These are phyloP conservation scores for Hippopotamyrus pictus DNA, from an alignment of 2,797 vertebrate genomes.

Conservation along the genomic window DNA sequence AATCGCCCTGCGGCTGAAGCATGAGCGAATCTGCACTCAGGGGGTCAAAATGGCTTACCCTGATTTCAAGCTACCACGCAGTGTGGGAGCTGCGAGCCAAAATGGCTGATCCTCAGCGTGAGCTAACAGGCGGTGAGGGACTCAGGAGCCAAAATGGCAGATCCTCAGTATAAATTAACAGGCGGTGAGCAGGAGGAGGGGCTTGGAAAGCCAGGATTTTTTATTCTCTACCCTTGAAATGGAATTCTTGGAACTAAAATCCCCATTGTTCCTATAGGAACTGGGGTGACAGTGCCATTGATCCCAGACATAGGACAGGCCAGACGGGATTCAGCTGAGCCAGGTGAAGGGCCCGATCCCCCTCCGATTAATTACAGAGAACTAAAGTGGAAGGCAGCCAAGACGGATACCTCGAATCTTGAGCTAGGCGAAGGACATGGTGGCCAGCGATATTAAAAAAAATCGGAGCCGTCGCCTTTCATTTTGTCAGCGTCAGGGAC, in stretches of 20 bases:
- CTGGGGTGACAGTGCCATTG: neutral
- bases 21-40: neutral
- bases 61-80: neutral
- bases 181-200: neutral
- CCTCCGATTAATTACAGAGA: conserved; percentile 2
- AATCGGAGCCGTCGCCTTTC: conserved; percentile 14
- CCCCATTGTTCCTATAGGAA: neutral
- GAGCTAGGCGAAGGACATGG: neutral
- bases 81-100: neutral
- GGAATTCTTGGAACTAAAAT: neutral
- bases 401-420: neutral
- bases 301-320: neutral
- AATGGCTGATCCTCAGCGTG: neutral
- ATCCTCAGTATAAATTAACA: conserved; percentile 3
- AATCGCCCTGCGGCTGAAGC: neutral
- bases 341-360: neutral
- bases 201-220: neutral
- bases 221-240: neutral
- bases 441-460: neutral
- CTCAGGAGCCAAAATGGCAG: conserved; percentile 1
- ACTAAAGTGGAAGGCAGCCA: neutral
- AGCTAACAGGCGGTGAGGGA: neutral
- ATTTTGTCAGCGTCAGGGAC: conserved; percentile 17
- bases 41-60: neutral
- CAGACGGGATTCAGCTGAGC: neutral